These are phyloP conservation scores for Monomorium pharaonis DNA, from an alignment of 1,140 invertebrate genomes.

Conservation along the genomic window DNA sequence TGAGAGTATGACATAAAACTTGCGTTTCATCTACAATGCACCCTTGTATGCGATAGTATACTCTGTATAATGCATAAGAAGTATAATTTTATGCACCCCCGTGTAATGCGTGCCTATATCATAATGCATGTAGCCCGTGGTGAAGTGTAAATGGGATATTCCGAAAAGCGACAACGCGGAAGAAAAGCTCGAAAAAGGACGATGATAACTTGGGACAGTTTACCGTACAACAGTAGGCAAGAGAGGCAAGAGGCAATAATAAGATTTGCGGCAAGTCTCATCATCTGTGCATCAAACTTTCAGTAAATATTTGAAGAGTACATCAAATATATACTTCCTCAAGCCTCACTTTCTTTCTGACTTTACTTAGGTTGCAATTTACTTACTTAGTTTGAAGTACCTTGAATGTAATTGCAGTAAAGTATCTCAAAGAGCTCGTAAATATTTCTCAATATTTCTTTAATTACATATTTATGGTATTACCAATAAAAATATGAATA, in stretches of 20 bases:
- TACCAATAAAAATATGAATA: neutral
- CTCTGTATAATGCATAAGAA: conserved; percentile 26
- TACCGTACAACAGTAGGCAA: neutral
- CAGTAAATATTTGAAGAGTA: conserved; percentile 34
- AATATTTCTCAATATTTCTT: neutral
- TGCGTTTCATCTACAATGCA: neutral
- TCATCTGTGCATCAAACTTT: conserved; percentile 21
- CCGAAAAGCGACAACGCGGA: neutral
- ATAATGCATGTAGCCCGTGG: neutral
- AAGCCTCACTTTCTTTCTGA: neutral
- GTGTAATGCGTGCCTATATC: neutral
- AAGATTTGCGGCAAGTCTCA: conserved; percentile 18
- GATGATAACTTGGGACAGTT: conserved; percentile 15
- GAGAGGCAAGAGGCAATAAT: conserved; percentile 13
- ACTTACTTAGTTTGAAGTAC: conserved; percentile 1
- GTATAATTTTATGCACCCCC: conserved; percentile 30
- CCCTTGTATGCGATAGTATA: neutral
- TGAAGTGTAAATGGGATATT: neutral
- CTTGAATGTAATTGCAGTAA: neutral
- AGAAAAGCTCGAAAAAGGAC: neutral
- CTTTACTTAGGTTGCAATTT: conserved; percentile 26
- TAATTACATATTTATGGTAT: neutral
- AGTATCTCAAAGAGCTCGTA: neutral
- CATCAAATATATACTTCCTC: conserved; percentile 33
- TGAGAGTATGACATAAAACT: neutral